Evolutionary conservation across 2,888 invertebrate species (phyloP), one percentile per base, ranked within the genome.

Genomic region (Megalurothrips usitatus): DNA sequence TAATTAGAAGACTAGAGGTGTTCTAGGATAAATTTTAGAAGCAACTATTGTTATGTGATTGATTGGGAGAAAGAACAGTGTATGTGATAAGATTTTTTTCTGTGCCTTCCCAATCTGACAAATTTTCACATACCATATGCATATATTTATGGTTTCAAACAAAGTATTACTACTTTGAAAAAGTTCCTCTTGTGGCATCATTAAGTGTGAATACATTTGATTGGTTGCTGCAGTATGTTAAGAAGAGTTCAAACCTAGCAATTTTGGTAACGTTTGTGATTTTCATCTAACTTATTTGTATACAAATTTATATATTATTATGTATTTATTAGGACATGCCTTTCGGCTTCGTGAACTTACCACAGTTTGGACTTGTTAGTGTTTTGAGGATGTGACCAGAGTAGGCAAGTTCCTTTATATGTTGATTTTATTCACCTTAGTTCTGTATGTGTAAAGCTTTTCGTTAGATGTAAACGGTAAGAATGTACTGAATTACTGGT

Each of bases 191-290:
- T 75, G 19, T 75, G 12, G n/a, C 23, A 26, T 26, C 11, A 23
- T 23, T 23, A 23, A 19, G 23, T 58, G 58, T 58, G 58, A n/a
- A 58, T 6, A 58, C 58, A 58, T n/a, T 12, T 68, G 23, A 23
- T 11, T n/a, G 6, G 68, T 68, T 68, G 68, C 68, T 23, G n/a
- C 11, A 68, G n/a, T 68, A 68, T 23, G 19, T n/a, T 68, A 68
- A 23, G 68, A 68, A n/a, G 23, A 68, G 68, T 68, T 68, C 68
- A 19, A 68, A 68, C 68, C 23, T 52, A 68, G 68, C n/a, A 68
- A 68, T 68, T 68, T 68, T 68, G 68, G 68, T 68, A 68, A 68
- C n/a, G 6, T 58, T 58, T 68, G 68, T 68, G 68, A 68, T 68
- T 68, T 68, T 68, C 19, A 23, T 68, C 23, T 23, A 68, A 23